Percentiles rank a stretch among this genome's conserved stretches.
phyloP scores from a whole-genome alignment of 2,797 vertebrate genomes.

The Sebastes trivittatus region DNA sequence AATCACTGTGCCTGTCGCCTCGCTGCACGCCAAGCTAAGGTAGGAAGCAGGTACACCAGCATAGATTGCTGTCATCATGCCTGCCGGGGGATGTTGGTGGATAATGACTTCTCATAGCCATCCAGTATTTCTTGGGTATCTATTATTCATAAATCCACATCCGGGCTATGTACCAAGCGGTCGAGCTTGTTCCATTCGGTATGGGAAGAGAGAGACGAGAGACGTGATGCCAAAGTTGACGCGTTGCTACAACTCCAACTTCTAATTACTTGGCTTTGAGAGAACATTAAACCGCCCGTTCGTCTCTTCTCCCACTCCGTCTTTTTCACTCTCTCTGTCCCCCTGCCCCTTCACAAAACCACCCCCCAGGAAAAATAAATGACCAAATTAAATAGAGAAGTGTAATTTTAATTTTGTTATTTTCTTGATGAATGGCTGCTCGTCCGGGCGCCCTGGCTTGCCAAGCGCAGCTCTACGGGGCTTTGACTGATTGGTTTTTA shows the following conservation, averaged over 20 bases:
- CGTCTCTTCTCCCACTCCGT: constrained; percentile 14
- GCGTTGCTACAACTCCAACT: constrained; percentile 57
- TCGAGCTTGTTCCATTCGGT: constrained; percentile 53
- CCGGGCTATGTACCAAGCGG: constrained; percentile 67
- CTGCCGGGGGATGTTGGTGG: constrained; percentile 68
- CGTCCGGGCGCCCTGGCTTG: constrained; percentile 61
- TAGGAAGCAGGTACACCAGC: constrained; percentile 55
- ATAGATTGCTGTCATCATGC: constrained; percentile 70
- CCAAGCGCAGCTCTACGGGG: constrained; percentile 75
- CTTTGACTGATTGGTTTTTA: constrained; percentile 83
- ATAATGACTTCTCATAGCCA: constrained; percentile 78
- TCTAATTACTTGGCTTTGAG: constrained; percentile 75
- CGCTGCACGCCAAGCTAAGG: constrained; percentile 50
- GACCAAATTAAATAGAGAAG: constrained; percentile 83
- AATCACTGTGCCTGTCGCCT: constrained; percentile 74
- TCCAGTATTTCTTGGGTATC: constrained; percentile 76
- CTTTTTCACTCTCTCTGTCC: constrained; percentile 24
- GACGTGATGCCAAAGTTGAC: constrained; percentile 52
- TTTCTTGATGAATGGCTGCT: constrained; percentile 83
- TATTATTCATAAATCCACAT: constrained; percentile 78
- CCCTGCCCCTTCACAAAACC: constrained; percentile 38
- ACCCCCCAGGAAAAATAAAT: constrained; percentile 78
- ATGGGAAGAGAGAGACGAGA: constrained; percentile 17
- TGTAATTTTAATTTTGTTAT: constrained; percentile 86
- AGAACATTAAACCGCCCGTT: constrained; percentile 48